Evolutionary conservation across 2,113 vertebrate genomes (phyloP).

Genomic region (Carassius carassius): DNA sequence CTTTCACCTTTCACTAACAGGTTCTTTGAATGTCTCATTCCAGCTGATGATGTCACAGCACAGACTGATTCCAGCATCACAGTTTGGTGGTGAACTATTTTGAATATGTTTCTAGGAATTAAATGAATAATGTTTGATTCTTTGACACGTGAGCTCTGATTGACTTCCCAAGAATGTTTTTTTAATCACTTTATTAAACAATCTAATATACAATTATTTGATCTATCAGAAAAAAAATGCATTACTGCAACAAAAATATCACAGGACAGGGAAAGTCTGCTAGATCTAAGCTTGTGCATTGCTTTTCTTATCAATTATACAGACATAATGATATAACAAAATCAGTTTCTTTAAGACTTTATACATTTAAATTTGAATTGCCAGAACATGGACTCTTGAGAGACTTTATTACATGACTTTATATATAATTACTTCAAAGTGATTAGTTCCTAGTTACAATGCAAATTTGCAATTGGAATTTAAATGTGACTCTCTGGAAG

Average conservation of each 20-base stretch:
- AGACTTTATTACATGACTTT: not conserved
- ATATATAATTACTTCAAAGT: not conserved
- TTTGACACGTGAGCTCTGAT: not conserved
- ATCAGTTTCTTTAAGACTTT: not conserved
- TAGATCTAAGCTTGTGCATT: not conserved
- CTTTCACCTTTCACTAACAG: slow-evolving; percentile 36
- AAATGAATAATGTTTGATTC: slow-evolving; percentile 5
- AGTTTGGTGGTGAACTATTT: not conserved
- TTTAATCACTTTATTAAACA: not conserved
- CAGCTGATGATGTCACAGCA: slow-evolving; percentile 37
- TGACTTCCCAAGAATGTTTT: not conserved
- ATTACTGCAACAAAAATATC: not conserved
- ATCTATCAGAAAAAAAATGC: not conserved
- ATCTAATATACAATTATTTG: not conserved
- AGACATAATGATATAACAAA: not conserved
- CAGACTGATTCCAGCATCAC: slow-evolving; percentile 2
- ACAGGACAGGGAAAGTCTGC: not conserved
- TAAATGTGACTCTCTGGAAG: not conserved
- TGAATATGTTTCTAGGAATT: slow-evolving; percentile 31
- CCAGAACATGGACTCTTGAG: too few relatives aligned
- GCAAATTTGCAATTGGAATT: not conserved
- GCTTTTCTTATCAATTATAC: not conserved
- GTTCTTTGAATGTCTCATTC: not conserved
- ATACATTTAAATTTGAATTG: not conserved
- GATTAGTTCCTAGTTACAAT: not conserved